Evolutionary conservation across 1,140 invertebrate species (phyloP).

Genomic region (Drosophila insularis): DNA sequence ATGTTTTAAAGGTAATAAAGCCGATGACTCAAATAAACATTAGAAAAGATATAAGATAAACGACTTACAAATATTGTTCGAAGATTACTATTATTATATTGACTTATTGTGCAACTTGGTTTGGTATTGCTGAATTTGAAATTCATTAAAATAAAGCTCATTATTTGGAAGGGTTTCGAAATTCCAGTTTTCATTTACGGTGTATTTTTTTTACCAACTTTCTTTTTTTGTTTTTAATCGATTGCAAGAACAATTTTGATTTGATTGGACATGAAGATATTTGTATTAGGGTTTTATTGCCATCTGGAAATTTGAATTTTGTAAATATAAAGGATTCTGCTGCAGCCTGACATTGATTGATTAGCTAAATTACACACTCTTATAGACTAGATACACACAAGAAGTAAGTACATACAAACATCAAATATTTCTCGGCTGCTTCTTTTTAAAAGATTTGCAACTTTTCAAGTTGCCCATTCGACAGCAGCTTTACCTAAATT

Average conservation of each 20-base stretch:
- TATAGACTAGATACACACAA: constrained; percentile 2
- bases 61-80: no score
- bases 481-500: not conserved
- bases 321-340: not conserved
- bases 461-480: constrained; percentile 9
- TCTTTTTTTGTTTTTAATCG: no score
- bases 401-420: constrained; percentile 29
- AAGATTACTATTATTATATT: no score
- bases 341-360: constrained; percentile 46
- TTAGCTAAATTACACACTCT: not conserved
- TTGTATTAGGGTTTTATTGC: no score
- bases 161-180: not conserved
- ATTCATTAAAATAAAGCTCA: no score
- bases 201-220: not conserved
- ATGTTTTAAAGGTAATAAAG: not conserved
- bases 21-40: not conserved
- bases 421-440: constrained; percentile 32
- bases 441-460: constrained; percentile 8
- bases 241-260: no score
- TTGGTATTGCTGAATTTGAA: no score
- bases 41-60: not conserved
- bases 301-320: no score
- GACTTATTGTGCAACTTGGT: no score
- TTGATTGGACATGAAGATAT: no score
- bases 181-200: not conserved